Conservation (phyloP, 2,888 invertebrate species). For the Macaria notata region DNA sequence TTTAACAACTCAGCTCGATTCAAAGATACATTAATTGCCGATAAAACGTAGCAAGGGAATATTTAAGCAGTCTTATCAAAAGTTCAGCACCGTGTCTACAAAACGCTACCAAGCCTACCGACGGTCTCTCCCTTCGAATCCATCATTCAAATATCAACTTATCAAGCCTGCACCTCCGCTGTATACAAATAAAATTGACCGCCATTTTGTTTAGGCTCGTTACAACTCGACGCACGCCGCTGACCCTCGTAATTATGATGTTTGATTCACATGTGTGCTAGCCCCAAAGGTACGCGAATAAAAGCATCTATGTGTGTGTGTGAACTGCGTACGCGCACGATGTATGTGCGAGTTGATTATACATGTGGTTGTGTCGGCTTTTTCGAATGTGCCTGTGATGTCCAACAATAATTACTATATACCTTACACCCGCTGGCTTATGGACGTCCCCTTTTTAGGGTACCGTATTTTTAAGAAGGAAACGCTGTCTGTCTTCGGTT, state of each 20-base stretch:
- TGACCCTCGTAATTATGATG: conserved; percentile 78
- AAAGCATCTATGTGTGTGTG: conserved; percentile 21
- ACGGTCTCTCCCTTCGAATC: conserved; percentile 43
- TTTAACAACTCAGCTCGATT: conserved; percentile 10
- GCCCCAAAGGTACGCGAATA: conserved; percentile 35
- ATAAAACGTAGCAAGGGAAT: conserved; percentile 17
- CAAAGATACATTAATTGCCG: conserved; percentile 22
- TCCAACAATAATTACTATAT: conserved; percentile 75
- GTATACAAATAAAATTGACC: conserved; percentile 69
- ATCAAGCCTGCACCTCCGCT: conserved; percentile 61
- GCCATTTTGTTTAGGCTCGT: conserved; percentile 81
- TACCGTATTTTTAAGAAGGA: conserved; percentile 31
- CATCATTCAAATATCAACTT: conserved; percentile 51
- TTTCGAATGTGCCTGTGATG: conserved; percentile 73
- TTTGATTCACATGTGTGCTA: conserved; percentile 28
- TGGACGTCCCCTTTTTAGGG: conserved; percentile 37
- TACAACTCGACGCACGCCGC: conserved; percentile 79
- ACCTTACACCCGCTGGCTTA: conserved; percentile 70
- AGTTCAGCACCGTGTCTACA: conserved; percentile 27
- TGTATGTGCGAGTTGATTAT: conserved; percentile 30
- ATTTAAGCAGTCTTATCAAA: conserved; percentile 19
- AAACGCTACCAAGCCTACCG: conserved; percentile 44
- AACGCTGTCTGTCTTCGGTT: conserved; percentile 26
- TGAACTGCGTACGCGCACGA: conserved; percentile 17
- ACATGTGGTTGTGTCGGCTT: conserved; percentile 63